These are phyloP conservation scores for Andrena cerasifolii DNA, from an alignment of 1,140 invertebrate species.

Conservation along the genomic window DNA sequence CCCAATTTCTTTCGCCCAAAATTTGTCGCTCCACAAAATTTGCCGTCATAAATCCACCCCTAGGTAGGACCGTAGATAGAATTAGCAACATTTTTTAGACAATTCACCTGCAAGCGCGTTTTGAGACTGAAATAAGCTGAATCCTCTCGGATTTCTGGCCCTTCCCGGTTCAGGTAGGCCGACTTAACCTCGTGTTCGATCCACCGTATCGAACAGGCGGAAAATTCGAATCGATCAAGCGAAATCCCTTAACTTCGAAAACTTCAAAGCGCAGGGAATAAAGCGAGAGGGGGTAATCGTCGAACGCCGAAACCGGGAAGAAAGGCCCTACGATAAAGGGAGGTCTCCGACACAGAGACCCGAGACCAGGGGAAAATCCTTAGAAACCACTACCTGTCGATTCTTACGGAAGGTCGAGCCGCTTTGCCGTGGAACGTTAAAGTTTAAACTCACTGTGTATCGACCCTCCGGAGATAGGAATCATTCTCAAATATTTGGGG, in stretches of 20 bases:
- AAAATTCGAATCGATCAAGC: constrained; percentile 44
- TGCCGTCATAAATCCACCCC: no score
- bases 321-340: not conserved
- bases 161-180: not conserved
- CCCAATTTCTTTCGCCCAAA: no score
- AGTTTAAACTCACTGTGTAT: constrained; percentile 23
- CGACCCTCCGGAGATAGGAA: constrained; percentile 30
- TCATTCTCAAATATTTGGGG: constrained; percentile 57
- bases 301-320: not conserved
- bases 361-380: constrained; percentile 23
- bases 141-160: constrained; percentile 30
- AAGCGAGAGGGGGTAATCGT: not conserved
- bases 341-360: not conserved
- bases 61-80: no score
- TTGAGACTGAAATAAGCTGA: not conserved
- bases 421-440: not conserved
- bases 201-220: not conserved
- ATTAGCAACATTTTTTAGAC: not conserved
- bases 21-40: not conserved
- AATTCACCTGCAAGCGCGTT: not conserved
- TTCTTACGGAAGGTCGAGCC: constrained; percentile 62
- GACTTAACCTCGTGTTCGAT: constrained; percentile 7
- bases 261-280: constrained; percentile 12
- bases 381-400: constrained; percentile 65
- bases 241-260: constrained; percentile 31